Evolutionary conservation across 2,888 invertebrate species (phyloP), one percentile per base, ranked within the genome.

Genomic region (Brachyptera putata): DNA sequence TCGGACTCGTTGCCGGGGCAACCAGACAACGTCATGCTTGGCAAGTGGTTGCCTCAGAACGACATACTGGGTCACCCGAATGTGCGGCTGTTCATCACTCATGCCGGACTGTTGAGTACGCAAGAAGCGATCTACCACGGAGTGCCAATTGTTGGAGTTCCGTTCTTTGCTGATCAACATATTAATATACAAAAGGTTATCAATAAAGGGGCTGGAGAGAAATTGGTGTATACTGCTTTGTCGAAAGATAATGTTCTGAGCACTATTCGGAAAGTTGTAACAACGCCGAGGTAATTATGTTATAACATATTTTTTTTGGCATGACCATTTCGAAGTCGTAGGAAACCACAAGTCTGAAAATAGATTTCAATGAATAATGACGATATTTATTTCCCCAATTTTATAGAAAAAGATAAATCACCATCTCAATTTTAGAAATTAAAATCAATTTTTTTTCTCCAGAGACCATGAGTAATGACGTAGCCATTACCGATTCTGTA

Each of bases 91-190:
- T 78, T 79, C 59, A 76, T 79, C 7, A 77, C 77, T 0, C 79
- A 79, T 49, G 78, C 78, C 1, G 79, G 79, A 1, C 63, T 78
- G 5, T 66, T 79, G n/a, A 77, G 79, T 65, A 75, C 75, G n/a
- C 76, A 73, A 0, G 79, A 79, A 63, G 72, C 78, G 1, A 68
- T 78, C 53, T 76, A 76, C 53, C 73, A 76, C 63, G 78, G 77
- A 16, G 76, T 75, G 14, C 79, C 79, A 0, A 67, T 79, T n/a
- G 67, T 80, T n/a, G 79, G 77, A 62, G 76, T 82, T 30, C 80
- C 80, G 0, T 69, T 80, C 37, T 79, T 79, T 65, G 79, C 79
- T n/a, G 79, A 80, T 66, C 76, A 77, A 64, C 50, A 60, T 18
- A 43, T 64, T 62, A 72, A 77, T 66, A 68, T 76, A 14, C 66